A percentile compares a stretch with the other conserved stretches of the same genome.
Evolutionary conservation across 1,140 invertebrate species (phyloP).

Genomic region (Pentalonia nigronervosa): DNA sequence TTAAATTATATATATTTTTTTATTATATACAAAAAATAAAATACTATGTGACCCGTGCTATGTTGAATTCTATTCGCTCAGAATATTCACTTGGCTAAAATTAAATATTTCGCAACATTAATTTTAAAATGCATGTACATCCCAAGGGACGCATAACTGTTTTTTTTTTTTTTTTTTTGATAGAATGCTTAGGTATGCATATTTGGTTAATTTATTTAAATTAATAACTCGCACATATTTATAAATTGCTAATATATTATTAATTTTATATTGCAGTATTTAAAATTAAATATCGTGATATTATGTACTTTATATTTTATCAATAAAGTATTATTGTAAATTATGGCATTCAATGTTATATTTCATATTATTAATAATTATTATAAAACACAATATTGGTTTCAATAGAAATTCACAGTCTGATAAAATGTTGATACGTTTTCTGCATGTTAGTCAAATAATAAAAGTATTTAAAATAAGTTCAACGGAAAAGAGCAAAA

Average conservation of each 20-base stretch:
- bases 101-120: neutral
- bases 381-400: neutral
- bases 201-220: neutral
- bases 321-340: neutral
- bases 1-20: no score
- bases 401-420: neutral
- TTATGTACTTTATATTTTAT: neutral
- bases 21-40: neutral
- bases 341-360: neutral
- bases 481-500: neutral
- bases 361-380: neutral
- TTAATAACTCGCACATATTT: neutral
- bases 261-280: neutral
- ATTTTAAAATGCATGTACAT: neutral
- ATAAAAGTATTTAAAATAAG: neutral
- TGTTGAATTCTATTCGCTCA: neutral
- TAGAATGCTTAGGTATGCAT: neutral
- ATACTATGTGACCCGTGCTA: neutral
- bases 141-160: neutral
- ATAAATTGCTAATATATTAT: neutral
- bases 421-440: no score
- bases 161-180: neutral
- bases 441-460: neutral
- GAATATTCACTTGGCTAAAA: neutral
- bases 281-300: neutral